phyloP scores from a whole-genome alignment of 1,140 invertebrate species.

The Thaumetopoea pityocampa region DNA sequence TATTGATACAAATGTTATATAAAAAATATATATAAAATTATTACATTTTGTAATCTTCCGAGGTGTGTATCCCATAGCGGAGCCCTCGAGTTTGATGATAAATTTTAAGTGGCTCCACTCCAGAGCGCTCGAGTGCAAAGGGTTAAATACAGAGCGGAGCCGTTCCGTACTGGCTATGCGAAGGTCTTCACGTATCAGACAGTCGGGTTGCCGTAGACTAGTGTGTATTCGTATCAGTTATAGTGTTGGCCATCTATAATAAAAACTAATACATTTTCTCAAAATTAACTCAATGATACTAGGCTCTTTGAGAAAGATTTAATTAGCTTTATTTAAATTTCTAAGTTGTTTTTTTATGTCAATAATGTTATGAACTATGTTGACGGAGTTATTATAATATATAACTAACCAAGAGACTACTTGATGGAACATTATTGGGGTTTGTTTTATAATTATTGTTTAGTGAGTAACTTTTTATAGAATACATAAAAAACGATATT shows the following conservation, averaged over 20 bases:
- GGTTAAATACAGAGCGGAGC: too few relatives aligned
- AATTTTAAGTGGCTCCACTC: too few relatives aligned
- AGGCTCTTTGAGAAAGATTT: constrained; percentile 53
- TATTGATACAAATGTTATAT: too few relatives aligned
- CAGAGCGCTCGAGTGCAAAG: too few relatives aligned
- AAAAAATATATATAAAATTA: too few relatives aligned
- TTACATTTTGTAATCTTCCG: too few relatives aligned
- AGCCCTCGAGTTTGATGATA: too few relatives aligned
- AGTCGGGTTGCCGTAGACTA: constrained; percentile 23
- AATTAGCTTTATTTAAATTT: constrained; percentile 67
- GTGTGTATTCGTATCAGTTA: constrained; percentile 28
- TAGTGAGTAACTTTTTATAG: constrained; percentile 67
- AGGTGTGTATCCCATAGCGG: too few relatives aligned
- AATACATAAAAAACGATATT: constrained; percentile 68
- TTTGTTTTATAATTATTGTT: constrained; percentile 58
- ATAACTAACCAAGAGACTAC: constrained; percentile 4
- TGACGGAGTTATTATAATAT: neutral
- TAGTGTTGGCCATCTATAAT: too few relatives aligned
- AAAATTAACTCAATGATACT: constrained; percentile 56
- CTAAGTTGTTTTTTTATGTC: constrained; percentile 65
- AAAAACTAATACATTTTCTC: too few relatives aligned
- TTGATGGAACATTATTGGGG: constrained; percentile 44
- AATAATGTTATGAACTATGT: constrained; percentile 34
- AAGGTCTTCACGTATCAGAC: constrained; percentile 46
- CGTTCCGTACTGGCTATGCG: too few relatives aligned